A percentile compares a stretch with the other conserved stretches of the same genome.
Conservation (phyloP, 2,113 vertebrate species). For the Limanda limanda region DNA sequence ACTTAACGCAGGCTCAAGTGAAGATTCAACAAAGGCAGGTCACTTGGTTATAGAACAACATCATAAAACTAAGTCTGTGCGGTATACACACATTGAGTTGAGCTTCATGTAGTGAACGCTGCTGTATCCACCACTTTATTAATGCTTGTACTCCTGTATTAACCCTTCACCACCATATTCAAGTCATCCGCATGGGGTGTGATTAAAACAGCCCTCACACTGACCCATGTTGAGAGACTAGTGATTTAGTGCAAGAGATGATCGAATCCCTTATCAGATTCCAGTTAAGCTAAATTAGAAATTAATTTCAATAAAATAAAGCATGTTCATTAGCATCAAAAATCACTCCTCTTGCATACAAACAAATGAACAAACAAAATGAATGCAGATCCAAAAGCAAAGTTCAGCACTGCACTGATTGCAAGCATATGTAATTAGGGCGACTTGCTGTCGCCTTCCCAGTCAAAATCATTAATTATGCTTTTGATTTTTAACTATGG, state of each 20-base stretch:
- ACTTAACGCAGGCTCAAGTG: not conserved
- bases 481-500: conserved; percentile 58
- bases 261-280: conserved; percentile 68
- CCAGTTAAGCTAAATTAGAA: conserved; percentile 71
- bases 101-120: not conserved
- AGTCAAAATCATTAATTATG: conserved; percentile 61
- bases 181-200: conserved; percentile 13
- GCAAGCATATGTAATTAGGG: conserved; percentile 63
- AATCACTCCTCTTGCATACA: conserved; percentile 53
- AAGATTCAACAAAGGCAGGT: conserved; percentile 13
- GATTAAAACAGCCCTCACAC: conserved; percentile 17
- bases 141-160: not conserved
- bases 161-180: conserved; percentile 2
- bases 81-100: not conserved
- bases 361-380: conserved; percentile 32
- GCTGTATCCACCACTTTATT: not conserved
- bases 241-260: conserved; percentile 40
- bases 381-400: conserved; percentile 56
- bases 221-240: conserved; percentile 22
- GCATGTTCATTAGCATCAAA: conserved; percentile 7
- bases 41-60: not conserved
- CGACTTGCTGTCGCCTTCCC: conserved; percentile 59
- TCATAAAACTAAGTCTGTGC: not conserved
- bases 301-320: conserved; percentile 27
- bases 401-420: conserved; percentile 54